Conservation (phyloP, 2,888 invertebrate genomes). For the Chloroclysta siterata region DNA sequence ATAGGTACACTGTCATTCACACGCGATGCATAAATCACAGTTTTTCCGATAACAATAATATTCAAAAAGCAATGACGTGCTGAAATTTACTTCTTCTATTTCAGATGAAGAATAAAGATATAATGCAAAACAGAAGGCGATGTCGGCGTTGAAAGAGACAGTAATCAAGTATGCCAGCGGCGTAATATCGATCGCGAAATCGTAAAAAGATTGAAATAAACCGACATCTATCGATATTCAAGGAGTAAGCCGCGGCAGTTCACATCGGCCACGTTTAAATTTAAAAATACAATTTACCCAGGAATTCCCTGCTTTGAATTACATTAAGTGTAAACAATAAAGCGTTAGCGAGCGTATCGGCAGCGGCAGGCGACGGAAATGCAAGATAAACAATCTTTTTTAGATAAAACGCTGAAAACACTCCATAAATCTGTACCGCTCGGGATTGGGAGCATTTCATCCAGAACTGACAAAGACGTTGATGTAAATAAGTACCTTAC, state of each 20-base stretch:
- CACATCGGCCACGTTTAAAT: slow-evolving; percentile 66
- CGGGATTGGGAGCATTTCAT: slow-evolving; percentile 64
- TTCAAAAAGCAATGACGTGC: slow-evolving; percentile 35
- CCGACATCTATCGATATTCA: slow-evolving; percentile 72
- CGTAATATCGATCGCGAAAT: slow-evolving; percentile 77
- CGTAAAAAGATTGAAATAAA: slow-evolving; percentile 67
- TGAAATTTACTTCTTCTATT: slow-evolving; percentile 25
- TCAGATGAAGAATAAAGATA: slow-evolving; percentile 38
- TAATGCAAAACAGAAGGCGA: slow-evolving; percentile 47
- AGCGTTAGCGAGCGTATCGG: slow-evolving; percentile 81
- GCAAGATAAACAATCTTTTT: slow-evolving; percentile 83
- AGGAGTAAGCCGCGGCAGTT: slow-evolving; percentile 62
- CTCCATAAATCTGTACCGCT: slow-evolving; percentile 75
- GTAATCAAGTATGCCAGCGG: slow-evolving; percentile 69
- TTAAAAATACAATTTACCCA: slow-evolving; percentile 82
- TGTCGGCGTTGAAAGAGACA: slow-evolving; percentile 53
- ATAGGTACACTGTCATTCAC: slow-evolving; percentile 30
- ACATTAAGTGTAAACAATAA: slow-evolving; percentile 85
- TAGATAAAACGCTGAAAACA: slow-evolving; percentile 81
- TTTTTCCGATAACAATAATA: slow-evolving; percentile 38
- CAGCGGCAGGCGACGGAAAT: slow-evolving; percentile 81
- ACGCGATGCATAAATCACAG: slow-evolving; percentile 38
- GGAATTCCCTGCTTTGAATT: slow-evolving; percentile 84
- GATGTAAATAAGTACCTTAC: slow-evolving; percentile 54
- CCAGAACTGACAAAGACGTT: slow-evolving; percentile 68